phyloP scores from a whole-genome alignment of 2,888 invertebrate species.

The Macrosiphum euphorbiae region DNA sequence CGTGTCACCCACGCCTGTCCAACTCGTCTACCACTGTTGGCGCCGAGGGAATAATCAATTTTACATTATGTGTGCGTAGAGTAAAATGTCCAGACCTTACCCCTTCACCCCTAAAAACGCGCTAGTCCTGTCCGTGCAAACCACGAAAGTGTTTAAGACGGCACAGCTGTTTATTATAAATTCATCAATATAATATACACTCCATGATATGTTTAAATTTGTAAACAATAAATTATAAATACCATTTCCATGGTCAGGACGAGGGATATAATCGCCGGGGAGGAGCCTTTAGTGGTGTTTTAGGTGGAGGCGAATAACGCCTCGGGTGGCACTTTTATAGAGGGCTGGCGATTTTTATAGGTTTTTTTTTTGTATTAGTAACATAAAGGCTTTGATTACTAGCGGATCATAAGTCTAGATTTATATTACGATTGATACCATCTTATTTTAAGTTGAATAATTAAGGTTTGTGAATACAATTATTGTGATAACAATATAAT shows the following conservation, averaged over 20 bases:
- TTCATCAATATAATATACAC: not conserved
- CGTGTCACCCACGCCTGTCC: not conserved
- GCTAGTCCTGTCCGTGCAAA: not conserved
- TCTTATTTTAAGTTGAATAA: not conserved
- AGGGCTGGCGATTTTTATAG: not conserved
- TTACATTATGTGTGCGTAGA: not conserved
- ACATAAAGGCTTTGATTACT: not conserved
- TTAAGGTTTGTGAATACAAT: not conserved
- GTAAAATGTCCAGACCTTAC: not conserved
- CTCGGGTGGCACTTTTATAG: not conserved
- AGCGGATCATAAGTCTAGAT: no score
- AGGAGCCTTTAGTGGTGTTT: no score
- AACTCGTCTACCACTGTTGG: not conserved
- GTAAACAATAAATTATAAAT: not conserved
- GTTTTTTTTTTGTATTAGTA: not conserved
- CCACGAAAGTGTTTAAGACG: not conserved
- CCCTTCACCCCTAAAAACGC: not conserved
- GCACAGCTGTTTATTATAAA: not conserved
- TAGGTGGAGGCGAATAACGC: not conserved
- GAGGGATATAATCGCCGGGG: not conserved
- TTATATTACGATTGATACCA: no score
- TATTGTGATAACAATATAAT: not conserved
- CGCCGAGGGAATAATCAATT: constrained; percentile 2
- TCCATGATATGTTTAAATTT: not conserved
- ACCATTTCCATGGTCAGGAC: not conserved